phyloP scores from a whole-genome alignment of 2,113 vertebrate genomes.

The Corythornis cristatus region DNA sequence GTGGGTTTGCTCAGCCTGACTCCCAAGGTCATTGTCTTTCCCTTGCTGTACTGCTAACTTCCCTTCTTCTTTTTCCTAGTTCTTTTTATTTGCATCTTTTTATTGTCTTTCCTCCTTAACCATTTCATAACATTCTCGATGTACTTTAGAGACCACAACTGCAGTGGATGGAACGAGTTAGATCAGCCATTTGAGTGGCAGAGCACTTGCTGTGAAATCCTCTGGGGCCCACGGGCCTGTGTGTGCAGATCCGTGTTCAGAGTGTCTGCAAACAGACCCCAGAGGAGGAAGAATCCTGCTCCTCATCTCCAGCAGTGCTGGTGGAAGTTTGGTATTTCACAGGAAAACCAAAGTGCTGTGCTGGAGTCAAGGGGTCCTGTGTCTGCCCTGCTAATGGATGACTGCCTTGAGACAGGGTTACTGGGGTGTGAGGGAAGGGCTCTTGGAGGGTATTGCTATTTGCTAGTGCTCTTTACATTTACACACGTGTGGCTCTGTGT shows the following conservation, averaged over 20 bases:
- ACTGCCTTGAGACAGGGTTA: accelerated
- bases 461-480: neutral
- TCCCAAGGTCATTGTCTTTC: neutral
- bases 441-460: neutral
- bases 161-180: neutral
- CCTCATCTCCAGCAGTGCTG: accelerated
- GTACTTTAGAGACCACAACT: neutral
- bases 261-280: accelerated
- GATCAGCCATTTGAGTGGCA: neutral
- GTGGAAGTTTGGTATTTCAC: neutral
- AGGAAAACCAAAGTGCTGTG: neutral
- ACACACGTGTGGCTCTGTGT: too few species aligned
- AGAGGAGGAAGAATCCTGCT: neutral
- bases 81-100: neutral
- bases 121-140: neutral
- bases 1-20: too few species aligned
- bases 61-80: accelerated
- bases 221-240: neutral
- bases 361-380: neutral
- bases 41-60: accelerated
- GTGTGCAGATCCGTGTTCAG: neutral
- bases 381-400: neutral
- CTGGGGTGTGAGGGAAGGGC: too few species aligned
- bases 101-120: neutral
- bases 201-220: neutral